Evolutionary conservation across 1,140 invertebrate species (phyloP), one percentile per base, ranked within the genome.

Genomic region (Tribolium madens): DNA sequence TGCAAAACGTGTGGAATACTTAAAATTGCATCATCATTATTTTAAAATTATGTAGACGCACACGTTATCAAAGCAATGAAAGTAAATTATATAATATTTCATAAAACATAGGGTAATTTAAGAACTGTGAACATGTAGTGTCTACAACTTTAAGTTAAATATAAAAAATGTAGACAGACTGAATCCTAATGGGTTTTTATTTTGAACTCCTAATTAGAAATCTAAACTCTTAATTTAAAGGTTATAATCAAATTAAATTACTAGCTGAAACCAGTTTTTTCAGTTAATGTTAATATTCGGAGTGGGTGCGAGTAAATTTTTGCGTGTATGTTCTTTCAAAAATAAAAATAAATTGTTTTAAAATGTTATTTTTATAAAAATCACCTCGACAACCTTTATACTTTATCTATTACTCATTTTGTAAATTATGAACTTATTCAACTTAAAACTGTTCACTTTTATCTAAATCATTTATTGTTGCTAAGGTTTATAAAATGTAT

Each of bases 71-170:
- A n/a, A n/a, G n/a, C n/a, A n/a, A n/a, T n/a, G 57, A 60, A 60
- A 60, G 53, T 60, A 13, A 60, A 60, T 64, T 64, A 64, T 36
- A 12, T 64, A 64, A 64, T 14, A 64, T 13, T 33, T 33, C 57
- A 60, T 53, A 14, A 53, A 14, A 53, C 53, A 64, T 64, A 26
- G 12, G 31, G 21, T 33, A 64, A 64, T 12, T 33, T 10, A 64
- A 64, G 21, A 33, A 64, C 1, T 26, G 21, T 10, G 7, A 7
- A 57, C 52, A 57, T 57, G 52, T 57, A 17, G 50, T 17, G 10
- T 57, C 15, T 18, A 26, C 4, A 17, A 26, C n/a, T 26, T n/a
- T n/a, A n/a, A n/a, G n/a, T n/a, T n/a, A n/a, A n/a, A n/a, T 26
- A 26, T 4, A 26, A 21, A 26, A 26, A 26, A 26, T 26, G 21